Percentiles rank a stretch among this genome's conserved stretches.
Evolutionary conservation across 2,888 invertebrate genomes (phyloP).

Genomic region (Cenopis cana): DNA sequence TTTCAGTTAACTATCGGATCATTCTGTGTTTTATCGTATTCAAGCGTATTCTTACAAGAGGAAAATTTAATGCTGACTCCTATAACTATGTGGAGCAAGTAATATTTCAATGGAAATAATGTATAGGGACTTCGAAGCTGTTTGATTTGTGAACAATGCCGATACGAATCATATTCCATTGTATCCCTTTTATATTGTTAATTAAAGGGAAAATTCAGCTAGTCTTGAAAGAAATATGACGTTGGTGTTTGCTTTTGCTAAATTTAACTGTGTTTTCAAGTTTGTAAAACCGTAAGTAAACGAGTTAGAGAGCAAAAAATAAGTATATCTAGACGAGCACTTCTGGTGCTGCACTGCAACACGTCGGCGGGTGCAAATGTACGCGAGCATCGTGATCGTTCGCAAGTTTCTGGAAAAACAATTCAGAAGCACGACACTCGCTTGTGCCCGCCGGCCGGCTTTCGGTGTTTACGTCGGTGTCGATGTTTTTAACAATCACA

Average conservation of each 20-base stretch:
- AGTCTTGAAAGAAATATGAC: constrained; percentile 4
- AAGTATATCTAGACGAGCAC: neutral
- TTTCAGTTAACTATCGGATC: constrained; percentile 9
- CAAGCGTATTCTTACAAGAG: constrained; percentile 19
- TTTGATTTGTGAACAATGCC: constrained; percentile 41
- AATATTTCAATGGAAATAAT: constrained; percentile 28
- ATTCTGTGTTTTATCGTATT: constrained; percentile 17
- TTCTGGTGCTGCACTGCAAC: constrained; percentile 21
- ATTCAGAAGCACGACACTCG: constrained; percentile 23
- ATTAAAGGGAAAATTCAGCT: constrained; percentile 27
- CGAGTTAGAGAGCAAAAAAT: constrained; percentile 21
- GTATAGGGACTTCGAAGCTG: constrained; percentile 26
- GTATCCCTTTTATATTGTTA: constrained; percentile 34
- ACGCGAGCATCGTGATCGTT: constrained; percentile 32
- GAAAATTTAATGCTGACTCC: constrained; percentile 28
- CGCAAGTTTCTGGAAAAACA: constrained; percentile 29
- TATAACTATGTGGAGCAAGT: constrained; percentile 9
- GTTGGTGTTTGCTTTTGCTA: constrained; percentile 1
- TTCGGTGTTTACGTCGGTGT: constrained; percentile 1
- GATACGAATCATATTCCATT: constrained; percentile 28
- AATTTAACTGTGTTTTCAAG: neutral
- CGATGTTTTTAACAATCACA: constrained; percentile 4
- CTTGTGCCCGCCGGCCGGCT: constrained; percentile 10
- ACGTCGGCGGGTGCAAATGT: constrained; percentile 36
- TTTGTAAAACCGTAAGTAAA: constrained; percentile 32